Base-by-base conservation (phyloP, 2,797 vertebrate species). In the Lemur catta region DNA sequence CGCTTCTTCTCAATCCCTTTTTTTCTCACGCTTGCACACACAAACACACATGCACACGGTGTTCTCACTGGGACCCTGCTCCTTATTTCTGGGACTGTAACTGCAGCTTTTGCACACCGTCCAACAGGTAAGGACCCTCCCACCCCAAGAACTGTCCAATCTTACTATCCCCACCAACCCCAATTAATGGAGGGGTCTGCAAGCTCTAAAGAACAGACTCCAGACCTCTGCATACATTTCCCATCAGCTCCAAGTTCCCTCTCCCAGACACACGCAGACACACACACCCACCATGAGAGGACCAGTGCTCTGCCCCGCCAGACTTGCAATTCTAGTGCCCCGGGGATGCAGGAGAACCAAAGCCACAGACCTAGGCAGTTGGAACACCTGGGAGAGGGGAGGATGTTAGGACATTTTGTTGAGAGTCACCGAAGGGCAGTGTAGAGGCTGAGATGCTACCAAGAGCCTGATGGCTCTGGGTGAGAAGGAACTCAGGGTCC, bases 341-440 rank as follows among this genome's bases (percentile, higher is more conserved):
- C 75, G 57, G 17, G 35, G 33, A 74, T n/a, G 17, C 20, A 63
- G 35, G 7, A n/a, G n/a, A 85, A 20, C 71, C 24, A 46, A 63
- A 61, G 61, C 33, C 52, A 55, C 28, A 52, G 28, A 24, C 14
- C 28, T 13, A 46, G 48, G 59, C 28, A 57, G 61, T 43, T 4
- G 4, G 26, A 11, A 50, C 6, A 6, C 30, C 24, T 4, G 24
- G 26, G 72, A 35, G 28, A 28, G 46, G 33, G 17, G 38, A 0
- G 2, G 38, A 1, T 3, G 9, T 10, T 30, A 11, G 1, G 6
- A 3, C 3, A 12, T 10, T 20, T 59, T 38, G 43, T 0, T 0
- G 30, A 18, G 15, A 67, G 50, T 57, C 86, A 13, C 22, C 3
- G 2, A 63, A 65, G 50, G 57, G n/a, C 28, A 4, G 2, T 33